Conservation (phyloP, 1,140 invertebrate species). For the Oscheius sp. region DNA sequence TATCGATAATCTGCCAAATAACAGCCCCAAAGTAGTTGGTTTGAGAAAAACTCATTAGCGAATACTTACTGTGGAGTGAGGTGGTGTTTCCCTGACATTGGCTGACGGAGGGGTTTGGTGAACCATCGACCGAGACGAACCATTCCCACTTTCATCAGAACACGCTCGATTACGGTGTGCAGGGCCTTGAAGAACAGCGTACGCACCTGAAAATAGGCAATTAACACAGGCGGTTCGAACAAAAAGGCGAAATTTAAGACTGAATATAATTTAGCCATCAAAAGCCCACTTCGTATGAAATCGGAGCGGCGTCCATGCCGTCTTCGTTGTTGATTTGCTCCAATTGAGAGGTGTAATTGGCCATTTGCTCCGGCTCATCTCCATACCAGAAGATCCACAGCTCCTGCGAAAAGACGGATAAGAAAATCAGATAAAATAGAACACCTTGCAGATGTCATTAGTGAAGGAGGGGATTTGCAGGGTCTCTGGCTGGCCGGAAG, state of each 20-base stretch:
- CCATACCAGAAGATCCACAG: slow-evolving; percentile 44
- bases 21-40: no score
- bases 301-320: slow-evolving; percentile 10
- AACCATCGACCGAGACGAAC: slow-evolving; percentile 41
- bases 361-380: slow-evolving; percentile 19
- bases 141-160: slow-evolving; percentile 28
- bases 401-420: slow-evolving; percentile 10
- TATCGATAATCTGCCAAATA: no score
- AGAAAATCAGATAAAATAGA: background rate
- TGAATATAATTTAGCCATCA: background rate
- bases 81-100: slow-evolving; percentile 13
- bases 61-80: slow-evolving; percentile 14
- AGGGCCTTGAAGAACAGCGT: slow-evolving; percentile 34
- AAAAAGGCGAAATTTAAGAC: background rate
- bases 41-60: background rate
- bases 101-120: slow-evolving; percentile 17
- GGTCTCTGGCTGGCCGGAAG: background rate
- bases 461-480: background rate
- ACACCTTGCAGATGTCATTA: slow-evolving; percentile 6
- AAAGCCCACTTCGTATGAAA: slow-evolving; percentile 6
- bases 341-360: background rate
- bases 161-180: slow-evolving; percentile 25
- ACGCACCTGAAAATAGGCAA: slow-evolving; percentile 20
- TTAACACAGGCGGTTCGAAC: slow-evolving; percentile 14
- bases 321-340: slow-evolving; percentile 10